Conservation (phyloP, 1,140 invertebrate genomes). For the Neodiprion lecontei region DNA sequence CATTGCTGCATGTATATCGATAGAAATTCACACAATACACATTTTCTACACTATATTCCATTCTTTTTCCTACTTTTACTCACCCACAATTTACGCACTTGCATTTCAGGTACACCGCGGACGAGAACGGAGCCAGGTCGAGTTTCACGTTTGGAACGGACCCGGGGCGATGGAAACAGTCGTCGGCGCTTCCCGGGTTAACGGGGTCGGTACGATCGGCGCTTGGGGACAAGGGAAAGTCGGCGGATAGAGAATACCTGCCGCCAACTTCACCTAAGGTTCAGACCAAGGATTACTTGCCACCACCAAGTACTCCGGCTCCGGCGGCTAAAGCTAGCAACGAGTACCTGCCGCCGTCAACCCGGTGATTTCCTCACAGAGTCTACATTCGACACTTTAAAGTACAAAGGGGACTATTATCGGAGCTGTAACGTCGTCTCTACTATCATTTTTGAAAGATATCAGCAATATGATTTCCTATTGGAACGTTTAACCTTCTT, state of each 20-base stretch:
- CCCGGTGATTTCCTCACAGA: too few relatives aligned
- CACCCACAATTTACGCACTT: too few relatives aligned
- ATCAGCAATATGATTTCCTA: too few relatives aligned
- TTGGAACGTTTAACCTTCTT: too few relatives aligned
- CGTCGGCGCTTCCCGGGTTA: not conserved
- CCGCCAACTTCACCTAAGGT: not conserved
- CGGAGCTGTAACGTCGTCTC: too few relatives aligned
- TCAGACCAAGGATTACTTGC: too few relatives aligned
- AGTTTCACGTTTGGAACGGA: conserved; percentile 54
- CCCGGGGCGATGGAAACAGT: conserved; percentile 15
- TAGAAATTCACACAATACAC: conserved; percentile 13
- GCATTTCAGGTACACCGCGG: conserved; percentile 50
- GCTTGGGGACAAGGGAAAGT: not conserved
- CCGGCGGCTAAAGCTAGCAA: not conserved
- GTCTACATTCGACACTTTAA: too few relatives aligned
- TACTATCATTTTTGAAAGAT: too few relatives aligned
- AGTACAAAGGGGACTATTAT: too few relatives aligned
- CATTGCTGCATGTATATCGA: not conserved
- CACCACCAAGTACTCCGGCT: not conserved
- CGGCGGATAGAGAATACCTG: not conserved
- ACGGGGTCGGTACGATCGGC: not conserved
- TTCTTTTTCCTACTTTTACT: too few relatives aligned
- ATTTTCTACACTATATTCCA: not conserved
- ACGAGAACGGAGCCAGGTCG: conserved; percentile 57
- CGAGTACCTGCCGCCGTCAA: not conserved